Percentiles rank a stretch among this genome's conserved stretches.
These are phyloP conservation scores for Drosophila falleni DNA, from an alignment of 2,888 invertebrate genomes.

Conservation along the genomic window DNA sequence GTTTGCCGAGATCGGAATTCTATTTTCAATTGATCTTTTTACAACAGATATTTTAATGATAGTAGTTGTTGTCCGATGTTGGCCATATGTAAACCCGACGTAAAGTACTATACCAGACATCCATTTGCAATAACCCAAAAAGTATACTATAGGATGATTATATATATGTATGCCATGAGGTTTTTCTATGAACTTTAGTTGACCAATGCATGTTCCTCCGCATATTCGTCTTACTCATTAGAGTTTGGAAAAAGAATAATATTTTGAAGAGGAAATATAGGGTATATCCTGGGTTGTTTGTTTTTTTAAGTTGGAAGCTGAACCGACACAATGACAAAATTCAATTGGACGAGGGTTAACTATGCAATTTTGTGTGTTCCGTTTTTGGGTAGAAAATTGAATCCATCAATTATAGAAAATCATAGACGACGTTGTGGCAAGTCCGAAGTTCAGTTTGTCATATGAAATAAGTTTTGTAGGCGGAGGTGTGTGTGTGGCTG, in stretches of 20 bases:
- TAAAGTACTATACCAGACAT: too few relatives aligned
- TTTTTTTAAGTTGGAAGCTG: not conserved
- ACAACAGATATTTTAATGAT: too few relatives aligned
- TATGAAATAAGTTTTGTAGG: constrained; percentile 40
- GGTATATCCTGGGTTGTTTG: constrained; percentile 1
- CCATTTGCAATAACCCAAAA: too few relatives aligned
- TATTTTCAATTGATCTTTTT: too few relatives aligned
- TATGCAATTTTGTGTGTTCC: constrained; percentile 27
- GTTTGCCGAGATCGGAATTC: too few relatives aligned
- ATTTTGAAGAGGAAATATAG: not conserved
- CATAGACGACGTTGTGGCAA: constrained; percentile 46
- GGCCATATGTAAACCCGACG: too few relatives aligned
- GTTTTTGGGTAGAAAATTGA: constrained; percentile 32
- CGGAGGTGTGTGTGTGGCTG: constrained; percentile 24
- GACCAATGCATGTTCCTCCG: not conserved
- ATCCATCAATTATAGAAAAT: constrained; percentile 71
- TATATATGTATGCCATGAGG: too few relatives aligned
- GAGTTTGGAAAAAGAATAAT: not conserved
- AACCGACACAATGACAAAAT: constrained; percentile 8
- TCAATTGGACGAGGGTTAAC: constrained; percentile 26
- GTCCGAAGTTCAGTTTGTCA: constrained; percentile 28
- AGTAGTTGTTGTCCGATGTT: too few relatives aligned
- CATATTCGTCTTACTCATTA: not conserved
- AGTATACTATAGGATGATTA: too few relatives aligned
- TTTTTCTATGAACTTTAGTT: too few relatives aligned